These are phyloP conservation scores for Physeter macrocephalus DNA, from an alignment of 2,113 vertebrate genomes.

Conservation along the genomic window DNA sequence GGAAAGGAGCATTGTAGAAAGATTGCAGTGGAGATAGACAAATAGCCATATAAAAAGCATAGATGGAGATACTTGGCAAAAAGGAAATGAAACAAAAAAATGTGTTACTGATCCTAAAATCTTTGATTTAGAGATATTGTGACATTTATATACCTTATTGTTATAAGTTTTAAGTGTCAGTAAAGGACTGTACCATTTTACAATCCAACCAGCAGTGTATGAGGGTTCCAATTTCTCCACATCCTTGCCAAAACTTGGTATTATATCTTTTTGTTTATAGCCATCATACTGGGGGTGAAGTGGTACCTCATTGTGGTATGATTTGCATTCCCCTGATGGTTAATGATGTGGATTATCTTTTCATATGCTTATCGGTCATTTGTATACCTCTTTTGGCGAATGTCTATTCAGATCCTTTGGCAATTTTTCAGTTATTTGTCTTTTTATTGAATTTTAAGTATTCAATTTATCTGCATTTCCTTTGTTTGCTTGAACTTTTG, in stretches of 20 bases:
- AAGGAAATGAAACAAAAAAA: not conserved
- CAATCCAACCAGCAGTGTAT: not conserved
- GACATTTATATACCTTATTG: not conserved
- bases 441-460: not conserved
- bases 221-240: not conserved
- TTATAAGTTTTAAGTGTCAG: not conserved
- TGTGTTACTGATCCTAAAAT: not conserved
- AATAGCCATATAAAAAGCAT: not conserved
- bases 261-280: not conserved
- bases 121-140: not conserved
- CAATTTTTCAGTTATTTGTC: not conserved
- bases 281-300: not conserved
- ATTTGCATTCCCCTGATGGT: not conserved
- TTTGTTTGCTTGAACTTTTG: not conserved
- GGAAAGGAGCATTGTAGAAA: not conserved
- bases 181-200: not conserved
- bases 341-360: not conserved
- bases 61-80: not conserved
- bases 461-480: not conserved
- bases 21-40: not conserved
- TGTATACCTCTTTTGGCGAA: not conserved
- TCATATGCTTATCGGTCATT: not conserved
- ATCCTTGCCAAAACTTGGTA: not conserved
- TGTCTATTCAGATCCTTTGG: not conserved
- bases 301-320: not conserved